These are phyloP conservation scores for Orius laevigatus DNA, from an alignment of 1,140 invertebrate species.

Conservation along the genomic window DNA sequence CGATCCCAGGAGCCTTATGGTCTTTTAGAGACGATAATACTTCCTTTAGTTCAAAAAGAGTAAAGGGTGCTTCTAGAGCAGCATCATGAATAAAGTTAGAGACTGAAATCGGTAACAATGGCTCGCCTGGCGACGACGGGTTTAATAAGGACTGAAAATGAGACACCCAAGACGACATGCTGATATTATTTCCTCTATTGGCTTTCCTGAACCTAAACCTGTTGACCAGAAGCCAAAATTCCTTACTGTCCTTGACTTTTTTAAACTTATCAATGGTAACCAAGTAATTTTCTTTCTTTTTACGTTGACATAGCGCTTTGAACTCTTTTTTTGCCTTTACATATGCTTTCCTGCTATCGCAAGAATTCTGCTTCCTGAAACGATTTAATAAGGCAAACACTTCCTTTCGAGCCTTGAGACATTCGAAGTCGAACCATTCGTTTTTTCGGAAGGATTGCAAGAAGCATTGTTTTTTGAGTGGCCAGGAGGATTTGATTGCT, in stretches of 20 bases:
- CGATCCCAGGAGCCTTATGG: conserved; percentile 8
- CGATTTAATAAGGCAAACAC: background rate
- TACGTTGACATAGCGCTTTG: background rate
- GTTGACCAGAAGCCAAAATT: conserved; percentile 5
- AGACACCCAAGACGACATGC: background rate
- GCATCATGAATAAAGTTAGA: background rate
- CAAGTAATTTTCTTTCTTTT: background rate
- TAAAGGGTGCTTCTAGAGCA: background rate
- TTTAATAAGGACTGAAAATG: conserved; percentile 1
- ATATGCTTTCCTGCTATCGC: background rate
- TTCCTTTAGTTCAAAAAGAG: background rate
- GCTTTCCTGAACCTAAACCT: background rate
- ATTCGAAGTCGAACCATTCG: conserved; percentile 9
- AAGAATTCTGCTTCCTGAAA: background rate
- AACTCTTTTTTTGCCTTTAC: background rate
- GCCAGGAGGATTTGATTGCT: background rate
- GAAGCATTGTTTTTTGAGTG: too few species aligned
- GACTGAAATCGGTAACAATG: background rate
- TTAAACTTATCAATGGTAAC: background rate
- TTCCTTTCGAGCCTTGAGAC: conserved; percentile 4
- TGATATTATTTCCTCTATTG: background rate
- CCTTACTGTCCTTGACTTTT: background rate
- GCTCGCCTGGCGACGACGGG: background rate
- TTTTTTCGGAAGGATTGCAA: background rate
- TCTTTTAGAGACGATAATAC: conserved; percentile 1